Evolutionary conservation across 2,797 vertebrate species (phyloP), one percentile per base, ranked within the genome.

Genomic region (Poliocrania exsul): DNA sequence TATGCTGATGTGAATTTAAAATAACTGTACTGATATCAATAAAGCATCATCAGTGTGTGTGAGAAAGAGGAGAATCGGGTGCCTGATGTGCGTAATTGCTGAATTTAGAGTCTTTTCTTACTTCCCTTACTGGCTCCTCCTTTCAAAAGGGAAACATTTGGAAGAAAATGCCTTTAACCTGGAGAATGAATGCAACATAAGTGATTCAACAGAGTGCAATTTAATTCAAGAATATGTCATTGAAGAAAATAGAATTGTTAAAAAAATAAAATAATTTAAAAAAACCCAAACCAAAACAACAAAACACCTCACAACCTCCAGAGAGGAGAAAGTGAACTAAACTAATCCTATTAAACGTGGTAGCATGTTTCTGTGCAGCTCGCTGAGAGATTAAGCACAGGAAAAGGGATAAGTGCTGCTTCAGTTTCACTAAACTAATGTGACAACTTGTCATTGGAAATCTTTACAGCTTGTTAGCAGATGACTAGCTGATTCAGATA

Each of bases 391-490:
- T 98, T 98, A 98, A 97, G 97, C 97, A 97, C 98, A 98, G 98
- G 98, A 97, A 98, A 98, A 96, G 97, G 98, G 98, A 97, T 98
- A 97, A 98, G 97, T 94, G 92, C 95, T 97, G 97, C 98, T 98
- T 98, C 97, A 97, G 97, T 98, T 98, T 98, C 98, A 97, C 98
- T 98, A 98, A 98, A 98, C 98, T 98, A 98, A 98, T 98, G 98
- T 98, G 98, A 98, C 98, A 98, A 98, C 96, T 98, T 98, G 98
- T 98, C 98, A 98, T 89, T 97, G 98, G 97, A 97, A 97, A 98
- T 98, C 98, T 98, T 98, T 98, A 97, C 97, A 98, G 98, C 98
- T 97, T 98, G 98, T 98, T 98, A 98, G 98, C 96, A 96, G 97
- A 97, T 97, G 97, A 97, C 97, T 97, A 96, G 98, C 97, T 97